Evolutionary conservation across 2,797 vertebrate genomes (phyloP).

Genomic region (Phaenicophaeus curvirostris): DNA sequence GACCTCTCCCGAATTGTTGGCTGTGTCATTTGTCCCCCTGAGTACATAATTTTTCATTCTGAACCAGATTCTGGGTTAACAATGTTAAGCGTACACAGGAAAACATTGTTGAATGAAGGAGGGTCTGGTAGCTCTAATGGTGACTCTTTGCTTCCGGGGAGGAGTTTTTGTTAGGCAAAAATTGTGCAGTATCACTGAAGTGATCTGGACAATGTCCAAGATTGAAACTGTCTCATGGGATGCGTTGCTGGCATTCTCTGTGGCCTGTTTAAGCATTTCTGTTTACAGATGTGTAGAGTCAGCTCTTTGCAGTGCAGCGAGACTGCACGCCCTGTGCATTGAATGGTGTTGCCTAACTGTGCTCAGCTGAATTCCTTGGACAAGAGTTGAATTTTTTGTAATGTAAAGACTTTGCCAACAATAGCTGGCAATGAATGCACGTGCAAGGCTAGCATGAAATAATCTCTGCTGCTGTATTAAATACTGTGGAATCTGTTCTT

Average conservation of each 20-base stretch:
- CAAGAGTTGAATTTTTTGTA: constrained; percentile 32
- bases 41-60: background rate
- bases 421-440: background rate
- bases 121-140: background rate
- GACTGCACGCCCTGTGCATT: constrained; percentile 26
- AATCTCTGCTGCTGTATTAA: background rate
- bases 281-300: constrained; percentile 40
- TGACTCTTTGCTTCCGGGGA: background rate
- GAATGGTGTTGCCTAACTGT: constrained; percentile 42
- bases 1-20: background rate
- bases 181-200: background rate
- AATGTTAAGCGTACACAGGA: background rate
- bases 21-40: background rate
- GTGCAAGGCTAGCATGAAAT: background rate
- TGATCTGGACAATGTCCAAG: constrained; percentile 31
- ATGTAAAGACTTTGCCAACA: constrained; percentile 4
- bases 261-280: constrained; percentile 46
- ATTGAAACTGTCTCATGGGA: background rate
- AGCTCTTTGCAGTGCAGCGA: constrained; percentile 37
- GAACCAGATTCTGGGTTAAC: background rate
- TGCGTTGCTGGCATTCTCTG: constrained; percentile 29
- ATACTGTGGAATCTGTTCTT: background rate
- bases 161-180: constrained; percentile 15
- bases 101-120: background rate
- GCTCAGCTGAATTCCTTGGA: constrained; percentile 57